These are phyloP conservation scores for Sphaeridia pumilis DNA, from an alignment of 2,888 invertebrate species.

Conservation along the genomic window DNA sequence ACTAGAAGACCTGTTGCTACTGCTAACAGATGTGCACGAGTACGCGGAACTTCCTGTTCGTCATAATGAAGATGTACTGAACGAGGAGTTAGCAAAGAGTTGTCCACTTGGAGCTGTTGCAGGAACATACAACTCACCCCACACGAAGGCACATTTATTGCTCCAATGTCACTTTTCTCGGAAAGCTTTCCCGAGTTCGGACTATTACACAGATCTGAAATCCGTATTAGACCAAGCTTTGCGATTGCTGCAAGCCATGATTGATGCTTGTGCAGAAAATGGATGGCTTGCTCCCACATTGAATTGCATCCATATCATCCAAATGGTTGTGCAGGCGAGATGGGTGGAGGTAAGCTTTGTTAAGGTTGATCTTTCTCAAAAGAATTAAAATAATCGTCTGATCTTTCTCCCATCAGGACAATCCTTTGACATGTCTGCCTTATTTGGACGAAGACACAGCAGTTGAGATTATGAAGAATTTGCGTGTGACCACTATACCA, in stretches of 20 bases:
- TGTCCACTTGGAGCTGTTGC: slow-evolving; percentile 62
- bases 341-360: slow-evolving; percentile 51
- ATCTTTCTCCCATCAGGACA: slow-evolving; percentile 43
- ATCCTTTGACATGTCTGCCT: slow-evolving; percentile 64
- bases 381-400: not conserved
- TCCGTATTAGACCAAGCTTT: slow-evolving; percentile 93
- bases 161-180: slow-evolving; percentile 90
- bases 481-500: slow-evolving; percentile 24
- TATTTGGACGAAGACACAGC: slow-evolving; percentile 52
- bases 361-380: not conserved
- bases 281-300: slow-evolving; percentile 80
- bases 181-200: slow-evolving; percentile 69
- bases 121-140: slow-evolving; percentile 72
- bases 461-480: slow-evolving; percentile 37
- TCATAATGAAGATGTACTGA: slow-evolving; percentile 91
- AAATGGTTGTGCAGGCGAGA: slow-evolving; percentile 81
- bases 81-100: slow-evolving; percentile 68
- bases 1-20: slow-evolving; percentile 59
- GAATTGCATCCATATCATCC: slow-evolving; percentile 64
- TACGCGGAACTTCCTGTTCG: slow-evolving; percentile 87
- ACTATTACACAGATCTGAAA: slow-evolving; percentile 92
- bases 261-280: slow-evolving; percentile 79
- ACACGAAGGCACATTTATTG: slow-evolving; percentile 85
- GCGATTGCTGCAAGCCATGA: slow-evolving; percentile 92
- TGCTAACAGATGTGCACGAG: slow-evolving; percentile 76